Evolutionary conservation across 2,888 invertebrate species (phyloP), one percentile per base, ranked within the genome.

Genomic region (Papilio protenor): DNA sequence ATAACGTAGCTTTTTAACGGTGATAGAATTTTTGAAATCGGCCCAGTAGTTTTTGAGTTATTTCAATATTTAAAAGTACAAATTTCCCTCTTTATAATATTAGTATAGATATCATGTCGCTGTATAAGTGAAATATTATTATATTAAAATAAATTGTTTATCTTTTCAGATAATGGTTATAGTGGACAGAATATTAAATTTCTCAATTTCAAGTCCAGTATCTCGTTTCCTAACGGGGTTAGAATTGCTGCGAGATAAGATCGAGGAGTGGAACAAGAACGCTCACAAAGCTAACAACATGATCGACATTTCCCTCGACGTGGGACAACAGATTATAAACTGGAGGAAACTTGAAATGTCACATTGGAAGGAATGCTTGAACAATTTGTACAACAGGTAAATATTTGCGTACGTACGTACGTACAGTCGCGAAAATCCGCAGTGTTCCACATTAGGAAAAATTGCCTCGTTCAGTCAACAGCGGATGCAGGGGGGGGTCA

Each of bases 311-410:
- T 96, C 98, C n/a, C 90, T 96, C 47, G 95, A 95, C 47, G 94
- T 99, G 1, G 97, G 97, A 0, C 96, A 96, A 80, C 96, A 97
- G 86, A 97, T 99, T 73, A 96, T 99, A 71, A 95, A 96, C 73
- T 99, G 99, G 99, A 96, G 99, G 78, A 97, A 98, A 88, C 89
- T 98, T 45, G 99, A 99, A 89, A 95, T 99, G 83, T 96, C 96
- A 78, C 96, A 97, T 85, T 99, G 99, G 99, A 97, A 97, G 83
- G 96, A 97, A 84, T 97, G 97, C 78, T 94, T 99, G 8, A 96
- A 97, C 80, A 95, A 96, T 79, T 95, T 97, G 23, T 95, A 95
- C 78, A 94, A 96, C 73, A 96, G 95, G 96, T 96, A 83, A 73
- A 78, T 75, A 52, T 45, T 33, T 10, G 11, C 11, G 3, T 23